Base-by-base conservation (phyloP, 2,797 vertebrate genomes). In the Limosa lapponica region DNA sequence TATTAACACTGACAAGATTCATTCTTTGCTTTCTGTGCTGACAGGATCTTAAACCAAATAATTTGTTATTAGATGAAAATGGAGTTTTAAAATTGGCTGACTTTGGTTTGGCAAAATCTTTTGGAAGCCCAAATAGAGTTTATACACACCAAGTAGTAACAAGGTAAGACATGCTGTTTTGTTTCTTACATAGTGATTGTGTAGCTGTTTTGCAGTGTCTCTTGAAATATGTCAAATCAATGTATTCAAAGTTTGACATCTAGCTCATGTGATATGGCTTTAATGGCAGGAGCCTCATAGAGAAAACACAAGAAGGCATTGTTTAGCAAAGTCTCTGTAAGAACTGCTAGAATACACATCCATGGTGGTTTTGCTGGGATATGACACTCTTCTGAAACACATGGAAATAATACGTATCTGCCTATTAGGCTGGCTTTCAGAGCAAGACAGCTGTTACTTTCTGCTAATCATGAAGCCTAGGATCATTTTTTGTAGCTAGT, bases 91-190 rank as follows among this genome's bases (percentile, higher is more conserved):
- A 99, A 97, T 97, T 99, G 96, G 99, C 99, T 82, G 99, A 99
- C 97, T 99, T 99, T 97, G 99, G 99, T 90, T 97, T 99, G 92
- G 99, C 99, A 70, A 99, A 99, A 96, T 98, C 99, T 49, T 99
- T 99, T 96, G 99, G 99, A 82, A 99, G 99, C 91, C 99, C 99
- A 13, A 99, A 99, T 59, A 98, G 99, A 98, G 97, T 99, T 91
- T 99, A 99, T 95, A 99, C 99, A 8, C 99, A 99, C 96, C 99
- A 99, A 95, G 99, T 99, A 82, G 99, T 99, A 90, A 99, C 99
- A 97, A 99, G 99, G 99, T 99, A 97, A 97, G 94, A 79, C 37
- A 28, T 32, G 69, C 13, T 48, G 0, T 7, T 89, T 71, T 72
- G 32, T 49, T 71, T 84, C 12, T 48, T 89, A 22, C 2, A 2